Percentiles rank a stretch among this genome's conserved stretches.
Conservation (phyloP, 2,797 vertebrate species). For the Syngnathus acus region DNA sequence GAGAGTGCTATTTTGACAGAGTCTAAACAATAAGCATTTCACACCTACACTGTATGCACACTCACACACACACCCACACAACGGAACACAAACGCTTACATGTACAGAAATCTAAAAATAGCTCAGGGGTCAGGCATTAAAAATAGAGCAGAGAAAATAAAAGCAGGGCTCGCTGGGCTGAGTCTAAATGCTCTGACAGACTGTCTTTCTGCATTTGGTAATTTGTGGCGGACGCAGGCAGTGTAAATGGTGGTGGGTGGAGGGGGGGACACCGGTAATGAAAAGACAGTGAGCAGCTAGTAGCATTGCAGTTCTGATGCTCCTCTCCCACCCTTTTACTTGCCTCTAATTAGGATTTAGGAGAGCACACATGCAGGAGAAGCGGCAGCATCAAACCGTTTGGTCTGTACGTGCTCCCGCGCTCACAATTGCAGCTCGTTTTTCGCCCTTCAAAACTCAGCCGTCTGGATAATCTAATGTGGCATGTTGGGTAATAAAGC, state of each 20-base stretch:
- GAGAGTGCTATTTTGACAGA: conserved; percentile 40
- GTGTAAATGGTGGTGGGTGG: conserved; percentile 7
- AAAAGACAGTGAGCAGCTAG: conserved; percentile 47
- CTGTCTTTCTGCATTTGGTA: conserved; percentile 63
- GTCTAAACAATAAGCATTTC: conserved; percentile 39
- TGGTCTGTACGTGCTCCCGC: conserved; percentile 33
- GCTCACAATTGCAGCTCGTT: conserved; percentile 28
- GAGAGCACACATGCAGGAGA: conserved; percentile 34
- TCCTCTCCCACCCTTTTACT: conserved; percentile 53
- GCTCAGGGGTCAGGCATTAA: conserved; percentile 48
- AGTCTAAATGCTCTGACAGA: conserved; percentile 66
- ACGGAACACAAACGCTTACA: conserved; percentile 50
- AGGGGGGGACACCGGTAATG: conserved; percentile 44
- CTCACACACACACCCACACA: conserved; percentile 18
- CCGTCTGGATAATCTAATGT: conserved; percentile 48
- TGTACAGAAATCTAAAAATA: conserved; percentile 66
- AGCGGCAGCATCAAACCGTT: conserved; percentile 30
- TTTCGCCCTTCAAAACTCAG: conserved; percentile 34
- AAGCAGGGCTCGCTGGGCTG: conserved; percentile 51
- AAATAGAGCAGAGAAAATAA: conserved; percentile 64
- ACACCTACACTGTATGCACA: conserved; percentile 25
- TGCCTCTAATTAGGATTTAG: conserved; percentile 54
- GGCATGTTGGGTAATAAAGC: conserved; percentile 40
- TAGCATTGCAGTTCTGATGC: conserved; percentile 53
- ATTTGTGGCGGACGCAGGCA: conserved; percentile 49